Base-by-base conservation (phyloP, 1,140 invertebrate genomes). In the Brachionus rotundiformis region DNA sequence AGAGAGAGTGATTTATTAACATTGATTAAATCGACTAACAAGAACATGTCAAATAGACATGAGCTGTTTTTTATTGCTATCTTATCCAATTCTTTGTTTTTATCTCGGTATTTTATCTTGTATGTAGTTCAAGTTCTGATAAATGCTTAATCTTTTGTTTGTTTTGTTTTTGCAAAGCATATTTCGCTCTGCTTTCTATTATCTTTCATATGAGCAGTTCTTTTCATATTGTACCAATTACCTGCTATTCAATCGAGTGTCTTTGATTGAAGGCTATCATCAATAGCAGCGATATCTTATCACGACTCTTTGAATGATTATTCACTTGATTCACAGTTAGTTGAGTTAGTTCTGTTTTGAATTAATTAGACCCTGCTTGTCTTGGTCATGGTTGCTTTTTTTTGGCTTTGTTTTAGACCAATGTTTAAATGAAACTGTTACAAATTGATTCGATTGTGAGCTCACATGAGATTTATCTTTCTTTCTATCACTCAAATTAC, bases 71-170 rank as follows among this genome's bases (percentile, higher is more conserved):
- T 33, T 68, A n/a, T 68, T 68, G n/a, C 19, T 36, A 33, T 36
- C 31, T 68, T 68, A 68, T 33, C 61, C 61, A 68, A 19, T 33
- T 33, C n/a, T 68, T 29, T n/a, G n/a, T n/a, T 68, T 68, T 33
- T 68, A 68, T 68, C 63, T 68, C 33, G 63, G 63, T 33, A 36
- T 68, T 33, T 68, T 68, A 68, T 68, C 63, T 68, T 61, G 23
- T 25, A 61, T 25, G 13, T 23, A 68, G 63, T 68, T 68, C 63
- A 68, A 68, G 29, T 33, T 68, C 16, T 68, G 63, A 68, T 68
- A 68, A 68, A 68, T 68, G 5, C 63, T 68, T 36, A 33, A 33
- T 68, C 63, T 68, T 16, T 6, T 13, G 11, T 36, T 68, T 68
- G 16, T 63, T 63, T 33, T 13, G 29, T 33, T 63, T 63, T 7